Base-by-base conservation (phyloP, 1,140 invertebrate genomes). In the Globodera rostochiensis region DNA sequence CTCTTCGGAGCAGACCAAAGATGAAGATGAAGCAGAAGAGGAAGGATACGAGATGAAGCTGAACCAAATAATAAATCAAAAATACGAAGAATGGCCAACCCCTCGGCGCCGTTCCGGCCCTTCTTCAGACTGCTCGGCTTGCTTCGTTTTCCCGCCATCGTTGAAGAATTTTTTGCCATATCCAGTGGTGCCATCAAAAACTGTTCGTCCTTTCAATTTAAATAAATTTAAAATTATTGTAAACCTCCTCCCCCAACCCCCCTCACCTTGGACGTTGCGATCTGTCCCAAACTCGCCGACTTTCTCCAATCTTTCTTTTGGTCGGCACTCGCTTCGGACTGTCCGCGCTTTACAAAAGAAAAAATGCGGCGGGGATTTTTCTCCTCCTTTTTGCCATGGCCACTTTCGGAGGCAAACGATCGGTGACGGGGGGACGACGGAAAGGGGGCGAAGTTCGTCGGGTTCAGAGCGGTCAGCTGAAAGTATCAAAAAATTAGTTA, bases 61-160 rank as follows among this genome's bases (percentile, higher is more conserved):
- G 15, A 49, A 45, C 11, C 50, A 49, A 53, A 53, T 13, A 19
- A 53, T 3, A 36, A 36, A 36, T 36, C 36, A 36, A 36, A 49
- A 53, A 47, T 11, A 19, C 11, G 19, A 49, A 15, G 15, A 0
- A 6, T n/a, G 71, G 50, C 50, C 46, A 73, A 73, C 46, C 50
- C 50, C 11, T 76, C 49, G 74, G 74, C 46, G 21, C 45, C 74
- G 74, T 36, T 15, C 46, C 79, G 74, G 5, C 71, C 80, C 67
- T 60, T 79, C 60, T 80, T 80, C 25, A 80, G 45, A 80, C 79
- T 80, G 57, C 69, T 78, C 84, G 84, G 70, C 15, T 84, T 84
- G 49, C 69, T 69, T 13, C 74, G 50, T 21, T 71, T 67, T 80
- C 21, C 50, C n/a, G 46, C 36, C 36, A 1, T 69, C 11, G 57